A percentile compares a stretch with the other conserved stretches of the same genome.
Evolutionary conservation across 2,113 vertebrate genomes (phyloP).

Genomic region (Ptychochromis oligacanthus): DNA sequence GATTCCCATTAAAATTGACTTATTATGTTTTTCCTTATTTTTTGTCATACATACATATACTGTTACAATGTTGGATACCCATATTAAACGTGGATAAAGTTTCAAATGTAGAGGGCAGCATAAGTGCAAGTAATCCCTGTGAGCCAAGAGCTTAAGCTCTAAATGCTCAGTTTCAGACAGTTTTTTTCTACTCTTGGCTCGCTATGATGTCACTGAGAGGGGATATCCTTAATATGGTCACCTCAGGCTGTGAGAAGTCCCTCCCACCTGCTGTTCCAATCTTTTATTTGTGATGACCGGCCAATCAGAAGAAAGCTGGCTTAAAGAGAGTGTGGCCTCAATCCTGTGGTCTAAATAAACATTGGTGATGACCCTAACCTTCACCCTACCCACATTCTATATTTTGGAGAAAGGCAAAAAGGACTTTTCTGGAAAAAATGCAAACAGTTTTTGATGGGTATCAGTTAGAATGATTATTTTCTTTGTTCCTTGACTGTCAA

Average conservation of each 20-base stretch:
- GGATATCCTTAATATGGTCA: background rate
- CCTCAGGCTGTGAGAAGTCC: background rate
- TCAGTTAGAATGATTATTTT: background rate
- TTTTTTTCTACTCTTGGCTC: background rate
- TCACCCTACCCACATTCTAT: background rate
- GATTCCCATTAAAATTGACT: background rate
- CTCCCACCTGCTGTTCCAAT: background rate
- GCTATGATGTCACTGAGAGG: background rate
- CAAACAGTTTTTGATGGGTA: background rate
- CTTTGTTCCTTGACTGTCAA: background rate
- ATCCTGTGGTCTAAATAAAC: background rate
- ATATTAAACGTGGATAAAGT: background rate
- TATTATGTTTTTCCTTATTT: background rate
- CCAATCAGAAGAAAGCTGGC: background rate
- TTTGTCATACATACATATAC: background rate
- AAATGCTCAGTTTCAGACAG: background rate
- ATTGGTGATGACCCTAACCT: background rate
- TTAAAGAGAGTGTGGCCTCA: background rate
- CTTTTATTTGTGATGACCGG: background rate
- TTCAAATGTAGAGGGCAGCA: background rate
- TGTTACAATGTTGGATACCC: background rate
- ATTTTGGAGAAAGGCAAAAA: background rate
- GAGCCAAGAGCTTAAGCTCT: too few species aligned
- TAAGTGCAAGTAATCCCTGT: background rate
- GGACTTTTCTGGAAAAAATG: background rate